A percentile compares a stretch with the other conserved stretches of the same genome.
phyloP scores from a whole-genome alignment of 2,113 vertebrate species.

The Hippolais icterina region DNA sequence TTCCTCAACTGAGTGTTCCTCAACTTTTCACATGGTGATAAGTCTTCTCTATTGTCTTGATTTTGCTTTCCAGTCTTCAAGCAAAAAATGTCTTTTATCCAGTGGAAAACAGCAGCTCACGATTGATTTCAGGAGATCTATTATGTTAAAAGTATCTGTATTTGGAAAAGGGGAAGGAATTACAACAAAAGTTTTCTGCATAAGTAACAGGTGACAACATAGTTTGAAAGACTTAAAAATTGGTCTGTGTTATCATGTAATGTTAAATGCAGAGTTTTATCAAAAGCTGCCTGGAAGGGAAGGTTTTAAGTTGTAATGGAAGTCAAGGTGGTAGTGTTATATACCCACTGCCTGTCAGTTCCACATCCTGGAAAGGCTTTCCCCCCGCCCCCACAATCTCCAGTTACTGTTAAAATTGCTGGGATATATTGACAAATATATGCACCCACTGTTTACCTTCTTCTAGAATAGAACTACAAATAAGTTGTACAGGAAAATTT shows the following conservation, averaged over 20 bases:
- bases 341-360: neutral
- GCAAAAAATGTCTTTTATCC: neutral
- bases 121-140: neutral
- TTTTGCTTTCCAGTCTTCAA: neutral
- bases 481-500: neutral
- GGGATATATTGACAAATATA: neutral
- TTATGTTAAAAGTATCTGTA: neutral
- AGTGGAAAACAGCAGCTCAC: neutral
- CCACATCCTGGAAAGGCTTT: neutral
- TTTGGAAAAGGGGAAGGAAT: neutral
- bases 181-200: neutral
- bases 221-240: neutral
- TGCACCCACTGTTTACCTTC: neutral
- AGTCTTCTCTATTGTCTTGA: neutral
- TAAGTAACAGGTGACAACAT: neutral
- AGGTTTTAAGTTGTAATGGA: neutral
- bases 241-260: neutral
- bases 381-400: neutral
- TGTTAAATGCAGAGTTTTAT: neutral
- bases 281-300: neutral
- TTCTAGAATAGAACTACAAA: neutral
- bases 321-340: neutral
- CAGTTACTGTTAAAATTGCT: neutral
- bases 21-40: neutral
- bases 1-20: neutral